Evolutionary conservation across 2,113 vertebrate genomes (phyloP), one percentile per base, ranked within the genome.

Genomic region (Lophotis ruficrista): DNA sequence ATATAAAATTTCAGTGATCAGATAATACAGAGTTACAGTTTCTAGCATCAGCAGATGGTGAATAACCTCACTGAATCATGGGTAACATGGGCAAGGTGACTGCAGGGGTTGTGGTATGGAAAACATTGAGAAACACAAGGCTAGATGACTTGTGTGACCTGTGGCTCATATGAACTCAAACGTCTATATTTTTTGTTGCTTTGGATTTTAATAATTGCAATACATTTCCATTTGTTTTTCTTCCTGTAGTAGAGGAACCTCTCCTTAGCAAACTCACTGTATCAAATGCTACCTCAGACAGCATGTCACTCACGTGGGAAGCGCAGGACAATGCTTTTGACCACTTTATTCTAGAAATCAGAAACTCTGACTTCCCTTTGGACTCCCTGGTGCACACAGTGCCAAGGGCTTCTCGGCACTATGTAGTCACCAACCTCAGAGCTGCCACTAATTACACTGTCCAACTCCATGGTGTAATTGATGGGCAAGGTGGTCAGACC

Each of bases 341-440:
- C 97, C 97, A 98, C 83, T 99, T 99, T 98, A 98, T 99, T 96
- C 97, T 98, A 97, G 98, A 99, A 97, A 97, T 99, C 98, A 98
- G 98, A 97, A 98, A 98, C 96, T 98, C 98, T 97, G 98, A 98
- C 92, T 97, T 96, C 94, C 98, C 97, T 97, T 98, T 98, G 97
- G 98, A 98, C 95, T 98, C 96, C 3, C 96, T 98, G 97, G 98
- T 98, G 50, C 97, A 93, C 80, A 97, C 98, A 28, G 91, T 98
- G 94, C 94, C 98, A 1, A 98, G 94, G 53, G 96, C 86, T 7
- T 96, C 94, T 45, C 97, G 30, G 84, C 97, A 66, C 87, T 98
- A 97, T 51, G 94, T 98, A 80, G 98, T 99, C 97, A 96, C 97
- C 69, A 97, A 96, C 87, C 98, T 99, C 71, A 98, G 98, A 97